These are phyloP conservation scores for Pseudeuparius sepicola DNA, from an alignment of 2,888 invertebrate genomes.

Conservation along the genomic window DNA sequence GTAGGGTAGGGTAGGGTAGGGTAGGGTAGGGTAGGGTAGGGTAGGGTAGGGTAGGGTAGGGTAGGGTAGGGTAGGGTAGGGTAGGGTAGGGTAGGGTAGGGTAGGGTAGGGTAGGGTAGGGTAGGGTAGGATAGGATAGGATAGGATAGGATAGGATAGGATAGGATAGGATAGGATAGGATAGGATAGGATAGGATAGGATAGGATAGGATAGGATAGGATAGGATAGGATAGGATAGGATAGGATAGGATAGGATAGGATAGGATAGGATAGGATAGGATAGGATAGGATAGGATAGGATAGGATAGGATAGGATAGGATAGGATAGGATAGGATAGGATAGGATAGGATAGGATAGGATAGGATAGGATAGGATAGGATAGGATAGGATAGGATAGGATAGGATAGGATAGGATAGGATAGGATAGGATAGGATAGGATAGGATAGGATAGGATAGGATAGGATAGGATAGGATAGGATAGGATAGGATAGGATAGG, in stretches of 20 bases:
- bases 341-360: not conserved
- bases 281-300: not conserved
- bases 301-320: not conserved
- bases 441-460: not conserved
- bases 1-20: slow-evolving; percentile 1
- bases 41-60: not conserved
- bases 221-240: not conserved
- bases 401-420: not conserved
- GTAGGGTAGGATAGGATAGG: not conserved
- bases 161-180: not conserved
- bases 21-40: not conserved
- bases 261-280: not conserved
- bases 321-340: not conserved
- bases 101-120: not conserved
- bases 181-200: not conserved
- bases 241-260: not conserved
- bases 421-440: not conserved
- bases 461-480: not conserved
- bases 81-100: not conserved
- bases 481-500: not conserved
- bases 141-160: not conserved
- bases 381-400: not conserved
- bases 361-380: not conserved
- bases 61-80: not conserved
- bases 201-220: not conserved